Evolutionary conservation across 2,113 vertebrate genomes (phyloP).

Genomic region (Oreochromis niloticus): DNA sequence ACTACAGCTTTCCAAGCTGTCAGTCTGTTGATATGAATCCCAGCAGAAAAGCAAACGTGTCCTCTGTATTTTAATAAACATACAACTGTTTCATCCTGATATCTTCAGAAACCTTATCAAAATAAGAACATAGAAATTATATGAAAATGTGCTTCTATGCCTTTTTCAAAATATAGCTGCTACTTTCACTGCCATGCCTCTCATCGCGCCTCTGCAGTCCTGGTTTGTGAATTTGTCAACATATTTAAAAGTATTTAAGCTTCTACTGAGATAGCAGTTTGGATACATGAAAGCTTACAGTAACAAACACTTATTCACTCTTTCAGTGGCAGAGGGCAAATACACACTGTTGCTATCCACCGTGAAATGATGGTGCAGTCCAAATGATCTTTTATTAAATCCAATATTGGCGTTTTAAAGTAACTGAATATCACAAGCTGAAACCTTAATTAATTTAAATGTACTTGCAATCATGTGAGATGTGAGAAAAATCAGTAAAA

Average conservation of each 20-base stretch:
- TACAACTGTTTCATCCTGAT: not conserved
- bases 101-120: not conserved
- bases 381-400: not conserved
- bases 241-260: not conserved
- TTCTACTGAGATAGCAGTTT: not conserved
- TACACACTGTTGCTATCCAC: not conserved
- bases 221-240: not conserved
- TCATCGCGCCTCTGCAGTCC: not conserved
- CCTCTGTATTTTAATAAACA: not conserved
- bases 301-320: not conserved
- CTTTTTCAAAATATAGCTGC: not conserved
- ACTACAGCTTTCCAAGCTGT: fast-evolving
- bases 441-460: not conserved
- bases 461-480: not conserved
- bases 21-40: not conserved
- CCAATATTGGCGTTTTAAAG: not conserved
- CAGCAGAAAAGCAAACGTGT: not conserved
- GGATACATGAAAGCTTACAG: not conserved
- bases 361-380: not conserved
- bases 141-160: not conserved
- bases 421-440: not conserved
- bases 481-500: not conserved
- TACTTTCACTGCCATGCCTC: not conserved
- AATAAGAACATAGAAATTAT: not conserved
- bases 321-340: not conserved